phyloP scores from a whole-genome alignment of 2,888 invertebrate species.

The Empis livida region DNA sequence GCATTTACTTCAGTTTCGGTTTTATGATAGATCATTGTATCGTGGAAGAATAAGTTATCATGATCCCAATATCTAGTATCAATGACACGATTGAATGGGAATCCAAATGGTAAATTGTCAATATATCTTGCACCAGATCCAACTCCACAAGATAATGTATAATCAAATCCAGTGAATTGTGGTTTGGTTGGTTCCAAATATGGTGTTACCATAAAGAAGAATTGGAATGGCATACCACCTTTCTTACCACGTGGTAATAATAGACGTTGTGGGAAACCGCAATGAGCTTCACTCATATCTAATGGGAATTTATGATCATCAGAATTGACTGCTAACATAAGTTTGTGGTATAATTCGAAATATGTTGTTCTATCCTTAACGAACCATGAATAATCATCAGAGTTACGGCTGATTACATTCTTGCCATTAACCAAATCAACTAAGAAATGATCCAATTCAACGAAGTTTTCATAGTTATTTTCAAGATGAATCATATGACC shows the following conservation, averaged over 20 bases:
- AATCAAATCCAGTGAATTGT: conserved; percentile 38
- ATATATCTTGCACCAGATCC: conserved; percentile 36
- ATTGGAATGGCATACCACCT: conserved; percentile 48
- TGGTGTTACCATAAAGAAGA: conserved; percentile 47
- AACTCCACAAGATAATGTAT: conserved; percentile 39
- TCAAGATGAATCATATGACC: conserved; percentile 43
- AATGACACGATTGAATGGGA: conserved; percentile 60
- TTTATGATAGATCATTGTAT: conserved; percentile 53
- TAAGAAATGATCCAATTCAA: conserved; percentile 52
- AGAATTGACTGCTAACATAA: conserved; percentile 37
- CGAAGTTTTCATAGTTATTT: conserved; percentile 48
- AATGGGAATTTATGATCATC: conserved; percentile 37
- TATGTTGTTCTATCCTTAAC: conserved; percentile 46
- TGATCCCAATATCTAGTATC: conserved; percentile 46
- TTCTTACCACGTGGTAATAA: conserved; percentile 50
- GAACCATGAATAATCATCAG: conserved; percentile 51
- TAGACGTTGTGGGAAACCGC: conserved; percentile 48
- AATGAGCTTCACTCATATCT: conserved; percentile 39
- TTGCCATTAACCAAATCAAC: conserved; percentile 45
- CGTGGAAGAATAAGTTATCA: conserved; percentile 55
- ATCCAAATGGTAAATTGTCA: conserved; percentile 46
- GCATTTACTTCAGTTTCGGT: conserved; percentile 33
- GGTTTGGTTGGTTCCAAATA: conserved; percentile 36
- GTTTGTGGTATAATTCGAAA: conserved; percentile 36
- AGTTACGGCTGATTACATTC: conserved; percentile 42